Evolutionary conservation across 2,888 invertebrate species (phyloP).

Genomic region (Drosophila borborema): DNA sequence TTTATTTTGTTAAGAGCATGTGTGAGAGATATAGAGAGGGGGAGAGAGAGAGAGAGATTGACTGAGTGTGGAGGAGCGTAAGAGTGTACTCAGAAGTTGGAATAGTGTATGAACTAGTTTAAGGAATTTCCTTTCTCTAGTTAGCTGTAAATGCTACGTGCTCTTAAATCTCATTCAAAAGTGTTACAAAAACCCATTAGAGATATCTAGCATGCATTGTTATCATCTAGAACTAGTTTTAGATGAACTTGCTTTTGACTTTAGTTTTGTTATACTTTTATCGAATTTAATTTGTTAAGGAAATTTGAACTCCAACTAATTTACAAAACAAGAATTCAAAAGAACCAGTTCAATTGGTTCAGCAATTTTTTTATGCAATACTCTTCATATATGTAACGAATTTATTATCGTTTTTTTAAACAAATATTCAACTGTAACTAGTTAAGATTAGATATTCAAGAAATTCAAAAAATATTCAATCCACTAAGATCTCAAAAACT

Average conservation of each 20-base stretch:
- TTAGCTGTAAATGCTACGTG: neutral
- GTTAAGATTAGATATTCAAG: neutral
- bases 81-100: slow-evolving; percentile 23
- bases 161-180: neutral
- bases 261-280: neutral
- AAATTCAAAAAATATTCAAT: neutral
- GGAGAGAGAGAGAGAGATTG: neutral
- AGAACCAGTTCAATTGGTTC: neutral
- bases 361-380: neutral
- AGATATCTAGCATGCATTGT: neutral
- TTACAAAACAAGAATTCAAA: neutral
- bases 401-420: neutral
- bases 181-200: neutral
- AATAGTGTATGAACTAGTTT: slow-evolving; percentile 35
- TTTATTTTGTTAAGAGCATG: slow-evolving; percentile 22
- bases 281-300: slow-evolving; percentile 3
- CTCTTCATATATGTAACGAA: neutral
- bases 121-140: neutral
- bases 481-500: neutral
- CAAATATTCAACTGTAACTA: neutral
- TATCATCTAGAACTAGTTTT: neutral
- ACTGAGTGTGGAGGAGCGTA: neutral
- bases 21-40: neutral
- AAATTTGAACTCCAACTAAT: neutral
- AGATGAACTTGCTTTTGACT: neutral